Evolutionary conservation across 2,888 invertebrate genomes (phyloP), one percentile per base, ranked within the genome.

Genomic region (Oscheius sp.): DNA sequence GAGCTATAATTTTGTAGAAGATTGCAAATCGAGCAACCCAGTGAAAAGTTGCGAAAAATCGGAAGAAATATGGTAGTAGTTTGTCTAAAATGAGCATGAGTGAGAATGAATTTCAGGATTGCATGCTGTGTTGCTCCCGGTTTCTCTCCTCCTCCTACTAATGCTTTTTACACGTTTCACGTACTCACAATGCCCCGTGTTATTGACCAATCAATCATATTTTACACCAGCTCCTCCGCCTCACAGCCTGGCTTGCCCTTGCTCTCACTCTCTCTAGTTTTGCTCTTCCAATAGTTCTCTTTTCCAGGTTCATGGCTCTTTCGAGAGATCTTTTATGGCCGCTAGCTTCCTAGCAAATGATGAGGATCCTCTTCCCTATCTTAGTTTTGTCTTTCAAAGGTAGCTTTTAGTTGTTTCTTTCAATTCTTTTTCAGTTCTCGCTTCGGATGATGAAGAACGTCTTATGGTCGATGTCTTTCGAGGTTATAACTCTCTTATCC

Each of bases 401-500:
- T n/a, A n/a, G n/a, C n/a, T n/a, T n/a, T n/a, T n/a, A n/a, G n/a
- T n/a, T n/a, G n/a, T n/a, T n/a, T n/a, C n/a, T n/a, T 37, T 37
- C 15, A 8, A 10, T 10, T 37, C 37, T 10, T 37, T 23, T 23
- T 10, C 25, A 3, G 8, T 48, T 12, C 20, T 48, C 23, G 53
- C 78, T 5, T 85, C 84, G 5, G 85, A 86, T 53, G 87, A 88
- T 75, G 88, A 89, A 78, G 88, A 87, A 63, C 80, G 87, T 4
- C 82, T 89, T 34, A 87, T 89, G 77, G 78, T 88, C n/a, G 87
- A 88, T 74, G 81, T 89, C 29, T 89, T 89, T 77, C 76, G 82
- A 23, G 88, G 88, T 46, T 89, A 89, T 85, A 89, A 89, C 73
- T 87, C 88, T 0, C 84, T 89, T 12, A 89, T 89, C 64, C 79